Base-by-base conservation (phyloP, 2,888 invertebrate genomes). In the Sipha maydis region DNA sequence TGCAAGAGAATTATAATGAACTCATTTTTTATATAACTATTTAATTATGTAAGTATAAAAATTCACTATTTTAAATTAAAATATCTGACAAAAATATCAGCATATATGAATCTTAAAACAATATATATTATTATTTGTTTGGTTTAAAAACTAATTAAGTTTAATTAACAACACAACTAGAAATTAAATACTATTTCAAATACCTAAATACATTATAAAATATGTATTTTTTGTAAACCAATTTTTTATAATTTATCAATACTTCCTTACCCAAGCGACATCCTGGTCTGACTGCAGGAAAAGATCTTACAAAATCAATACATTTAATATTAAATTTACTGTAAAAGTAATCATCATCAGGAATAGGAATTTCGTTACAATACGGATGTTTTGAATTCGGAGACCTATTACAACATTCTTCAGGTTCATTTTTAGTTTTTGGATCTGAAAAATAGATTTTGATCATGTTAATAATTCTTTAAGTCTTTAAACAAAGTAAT, bases 261-360 rank as follows among this genome's bases (percentile, higher is more conserved):
- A 69, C 9, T 38, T 84, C 91, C 93, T 93, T 92, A 95, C 95
- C 97, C 90, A 97, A 94, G 91, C 96, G 94, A 92, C 98, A 98
- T 91, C 97, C 97, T 82, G 97, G 96, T 91, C 97, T 93, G 19
- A 96, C 95, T 2, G 96, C 96, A 31, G 97, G 97, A 92, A 97
- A 96, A 69, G 96, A 97, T 90, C 98, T 93, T 21, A 97, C 97
- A 91, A 98, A 97, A 92, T 97, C 96, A 91, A 97, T 95, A 92
- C 98, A 98, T 91, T 95, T 95, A 84, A 97, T 95, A 90, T 95
- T 94, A 92, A 96, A 97, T 73, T 96, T 93, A 11, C 95, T 94
- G 93, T 96, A 98, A 94, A 98, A 97, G 92, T 97, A 96, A 92
- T 98, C 98, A 91, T 97, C 96, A 90, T 96, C 96, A 0, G 97